Conservation (phyloP, 2,113 vertebrate species). For the Rhabdomys dilectus region DNA sequence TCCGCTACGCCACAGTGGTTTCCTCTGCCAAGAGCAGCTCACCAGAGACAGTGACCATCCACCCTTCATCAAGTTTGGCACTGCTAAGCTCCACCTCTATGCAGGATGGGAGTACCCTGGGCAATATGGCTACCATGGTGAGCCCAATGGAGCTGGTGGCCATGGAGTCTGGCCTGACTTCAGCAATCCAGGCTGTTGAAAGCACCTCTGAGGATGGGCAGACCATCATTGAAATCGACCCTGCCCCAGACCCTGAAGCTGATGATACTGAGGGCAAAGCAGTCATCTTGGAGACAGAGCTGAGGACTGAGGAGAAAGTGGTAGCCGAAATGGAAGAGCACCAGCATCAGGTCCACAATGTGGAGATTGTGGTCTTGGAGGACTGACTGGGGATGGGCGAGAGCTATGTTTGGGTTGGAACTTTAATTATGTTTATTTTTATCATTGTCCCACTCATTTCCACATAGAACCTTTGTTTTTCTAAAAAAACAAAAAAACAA, state of each 20-base stretch:
- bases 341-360: constrained; percentile 91
- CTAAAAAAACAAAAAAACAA: background rate
- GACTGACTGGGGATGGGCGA: constrained; percentile 84
- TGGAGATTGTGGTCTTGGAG: constrained; percentile 93
- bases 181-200: constrained; percentile 89
- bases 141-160: constrained; percentile 95
- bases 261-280: constrained; percentile 88
- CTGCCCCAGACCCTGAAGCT: constrained; percentile 88
- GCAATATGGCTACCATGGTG: constrained; percentile 89
- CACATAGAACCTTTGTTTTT: constrained; percentile 78
- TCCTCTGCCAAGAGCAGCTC: constrained; percentile 89
- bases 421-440: constrained; percentile 85
- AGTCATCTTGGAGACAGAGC: constrained; percentile 90
- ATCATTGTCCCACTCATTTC: constrained; percentile 84
- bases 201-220: constrained; percentile 88
- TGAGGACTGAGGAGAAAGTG: constrained; percentile 91
- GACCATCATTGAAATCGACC: constrained; percentile 96
- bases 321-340: constrained; percentile 90
- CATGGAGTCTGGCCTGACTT: constrained; percentile 90
- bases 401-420: constrained; percentile 79
- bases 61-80: constrained; percentile 94
- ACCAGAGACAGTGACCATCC: constrained; percentile 92
- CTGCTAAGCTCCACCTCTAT: constrained; percentile 91
- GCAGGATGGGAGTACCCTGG: constrained; percentile 92
- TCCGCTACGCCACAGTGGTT: constrained; percentile 92